Evolutionary conservation across 1,140 invertebrate species (phyloP), one percentile per base, ranked within the genome.

Genomic region (Meloidogyne hapla): DNA sequence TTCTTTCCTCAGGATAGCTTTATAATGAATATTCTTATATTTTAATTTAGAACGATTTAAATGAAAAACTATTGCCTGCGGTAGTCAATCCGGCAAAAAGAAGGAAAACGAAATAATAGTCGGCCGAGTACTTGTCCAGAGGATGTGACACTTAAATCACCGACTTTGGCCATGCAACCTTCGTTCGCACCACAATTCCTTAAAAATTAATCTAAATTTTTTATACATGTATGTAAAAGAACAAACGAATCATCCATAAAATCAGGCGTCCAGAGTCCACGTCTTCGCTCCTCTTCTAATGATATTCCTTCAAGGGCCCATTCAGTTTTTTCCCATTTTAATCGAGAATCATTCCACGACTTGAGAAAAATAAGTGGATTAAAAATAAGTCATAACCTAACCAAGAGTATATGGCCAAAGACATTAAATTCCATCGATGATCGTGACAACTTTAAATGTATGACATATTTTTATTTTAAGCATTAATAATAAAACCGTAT

Each of bases 1-100:
- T 87, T 42, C 81, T 85, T 69, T 85, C 84, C 63, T 85, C 85
- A 0, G 84, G 84, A 64, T 87, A 85, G 40, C 79, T 48, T 26
- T 38, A 45, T 23, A 13, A 3, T 23, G 12, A 45, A 21, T 40
- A 33, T 68, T 69, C 2, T 15, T 23, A 69, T 68, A n/a, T n/a
- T n/a, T n/a, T n/a, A 33, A 33, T 33, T 33, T 33, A 33, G 33
- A 8, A 33, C 33, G 8, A 33, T 33, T 33, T 33, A 33, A 33
- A 33, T 33, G 8, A 33, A 33, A 33, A 33, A n/a, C n/a, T n/a
- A n/a, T 70, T 56, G 69, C 77, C 77, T 71, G 62, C 70, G 63
- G 66, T 80, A 85, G 63, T 85, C 77, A 12, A 87, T 69, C 9
- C 48, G 33, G 76, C 84, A 85, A 65, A 78, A 79, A 3, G 85